A percentile compares a stretch with the other conserved stretches of the same genome.
These are phyloP conservation scores for Dicrurus megarhynchus DNA, from an alignment of 2,113 vertebrate species.

Conservation along the genomic window DNA sequence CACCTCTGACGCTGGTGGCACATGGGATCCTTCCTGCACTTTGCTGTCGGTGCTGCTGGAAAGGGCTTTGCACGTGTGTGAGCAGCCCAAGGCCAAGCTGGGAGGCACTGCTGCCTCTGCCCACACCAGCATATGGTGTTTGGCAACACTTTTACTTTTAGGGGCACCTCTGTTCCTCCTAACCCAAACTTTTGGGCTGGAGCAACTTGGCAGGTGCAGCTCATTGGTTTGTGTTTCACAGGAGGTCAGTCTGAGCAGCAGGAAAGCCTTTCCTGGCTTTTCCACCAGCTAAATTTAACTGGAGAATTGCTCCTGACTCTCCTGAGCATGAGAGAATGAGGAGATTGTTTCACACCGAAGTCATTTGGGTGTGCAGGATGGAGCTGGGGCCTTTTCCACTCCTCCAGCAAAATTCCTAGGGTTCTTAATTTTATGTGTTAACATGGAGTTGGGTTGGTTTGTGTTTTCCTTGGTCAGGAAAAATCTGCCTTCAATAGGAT, in stretches of 20 bases:
- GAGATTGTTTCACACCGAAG: background rate
- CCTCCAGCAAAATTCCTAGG: background rate
- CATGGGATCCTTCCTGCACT: accelerated
- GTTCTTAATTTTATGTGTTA: background rate
- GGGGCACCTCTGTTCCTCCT: background rate
- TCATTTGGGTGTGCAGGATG: background rate
- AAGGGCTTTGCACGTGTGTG: background rate
- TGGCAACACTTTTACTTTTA: background rate
- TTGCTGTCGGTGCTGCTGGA: background rate
- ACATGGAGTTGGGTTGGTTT: background rate
- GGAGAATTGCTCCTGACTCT: background rate
- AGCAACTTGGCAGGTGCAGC: background rate
- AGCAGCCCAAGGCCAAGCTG: background rate
- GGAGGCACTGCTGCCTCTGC: background rate
- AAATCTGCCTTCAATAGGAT: background rate
- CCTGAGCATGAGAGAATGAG: background rate
- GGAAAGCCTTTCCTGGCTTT: background rate
- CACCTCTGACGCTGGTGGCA: background rate
- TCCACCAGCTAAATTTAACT: background rate
- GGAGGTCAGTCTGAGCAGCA: background rate
- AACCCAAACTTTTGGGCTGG: background rate
- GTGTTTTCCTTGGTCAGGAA: background rate
- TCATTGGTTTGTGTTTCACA: background rate
- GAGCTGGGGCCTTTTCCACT: background rate
- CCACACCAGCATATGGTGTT: no score